These are phyloP conservation scores for Corella eumyota DNA, from an alignment of 23 tunicate species.

Conservation along the genomic window DNA sequence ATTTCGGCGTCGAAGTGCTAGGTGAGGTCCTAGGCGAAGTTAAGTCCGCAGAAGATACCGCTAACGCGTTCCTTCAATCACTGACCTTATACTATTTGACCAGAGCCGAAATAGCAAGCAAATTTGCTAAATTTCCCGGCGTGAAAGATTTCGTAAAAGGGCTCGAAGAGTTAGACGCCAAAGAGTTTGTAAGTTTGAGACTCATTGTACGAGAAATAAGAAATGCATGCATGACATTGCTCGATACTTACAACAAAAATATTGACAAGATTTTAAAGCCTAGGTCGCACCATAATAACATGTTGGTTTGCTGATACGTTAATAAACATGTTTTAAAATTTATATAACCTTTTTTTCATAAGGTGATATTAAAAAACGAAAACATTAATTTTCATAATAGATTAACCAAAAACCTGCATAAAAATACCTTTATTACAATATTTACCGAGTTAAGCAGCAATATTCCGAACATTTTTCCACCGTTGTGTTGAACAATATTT, in stretches of 20 bases:
- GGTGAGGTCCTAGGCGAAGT: slow-evolving; percentile 79
- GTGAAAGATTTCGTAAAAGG: slow-evolving; percentile 48
- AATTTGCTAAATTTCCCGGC: slow-evolving; percentile 46
- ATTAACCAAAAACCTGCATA: no score
- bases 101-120: slow-evolving; percentile 74
- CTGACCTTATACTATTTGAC: slow-evolving; percentile 75
- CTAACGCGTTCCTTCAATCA: slow-evolving; percentile 48
- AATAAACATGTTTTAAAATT: no score
- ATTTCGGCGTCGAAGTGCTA: slow-evolving; percentile 95
- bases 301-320: slow-evolving; percentile 50
- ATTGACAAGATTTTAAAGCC: slow-evolving; percentile 84
- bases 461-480: slow-evolving; percentile 38
- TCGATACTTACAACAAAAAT: slow-evolving; percentile 68
- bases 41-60: slow-evolving; percentile 43
- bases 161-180: slow-evolving; percentile 76
- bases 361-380: no score
- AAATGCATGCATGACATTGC: slow-evolving; percentile 57
- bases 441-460: slow-evolving; percentile 73
- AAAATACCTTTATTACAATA: no score
- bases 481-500: slow-evolving; percentile 8
- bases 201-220: slow-evolving; percentile 64
- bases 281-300: slow-evolving; percentile 50
- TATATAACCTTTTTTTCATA: no score
- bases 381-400: no score
- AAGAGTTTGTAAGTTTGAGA: slow-evolving; percentile 71